Evolutionary conservation across 2,113 vertebrate genomes (phyloP), one percentile per base, ranked within the genome.

Genomic region (Chascanopsetta lugubris): DNA sequence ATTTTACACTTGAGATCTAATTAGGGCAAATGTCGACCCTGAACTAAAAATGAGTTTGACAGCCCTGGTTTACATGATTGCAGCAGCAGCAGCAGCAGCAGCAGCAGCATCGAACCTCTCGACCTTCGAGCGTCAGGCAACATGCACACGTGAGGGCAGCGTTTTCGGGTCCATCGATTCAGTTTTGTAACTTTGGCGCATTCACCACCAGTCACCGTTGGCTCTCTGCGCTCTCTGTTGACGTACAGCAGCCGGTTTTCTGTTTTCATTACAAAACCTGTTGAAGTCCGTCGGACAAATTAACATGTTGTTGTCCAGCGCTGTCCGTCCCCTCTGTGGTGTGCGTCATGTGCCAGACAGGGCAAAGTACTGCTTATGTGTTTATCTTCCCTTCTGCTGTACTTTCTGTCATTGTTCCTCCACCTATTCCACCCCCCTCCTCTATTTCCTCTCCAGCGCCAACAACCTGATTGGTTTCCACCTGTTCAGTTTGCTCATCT

Each of bases 261-360:
- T 36, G 8, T 36, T 34, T 34, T 34, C 13, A 6, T 38, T 17
- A 15, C 15, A 5, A 8, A 42, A 18, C 10, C 18, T 47, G 22
- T 25, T 50, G 32, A 15, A 17, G 36, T 13, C 11, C 9, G 40
- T 18, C 4, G 18, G 24, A 64, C 18, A 17, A 42, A 64, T 53
- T 26, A 63, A 51, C 26, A 45, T 53, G 36, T 64, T 27, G 32
- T 40, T 20, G 48, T 64, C 25, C 48, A 51, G 30, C n/a, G 50
- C 42, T 10, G 42, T 1, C 2, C 1, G 15, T 45, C 2, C 42
- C 21, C 21, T 24, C 24, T 24, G 21, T 13, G 11, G 45, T 4
- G 7, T 47, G n/a, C n/a, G 45, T 24, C 13, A 13, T 5, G 45
- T 22, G 45, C 45, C 45, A 47, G 45, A 12, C 45, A 24, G 20